Base-by-base conservation (phyloP, 2,113 vertebrate genomes). In the Dolichotis patagonum region DNA sequence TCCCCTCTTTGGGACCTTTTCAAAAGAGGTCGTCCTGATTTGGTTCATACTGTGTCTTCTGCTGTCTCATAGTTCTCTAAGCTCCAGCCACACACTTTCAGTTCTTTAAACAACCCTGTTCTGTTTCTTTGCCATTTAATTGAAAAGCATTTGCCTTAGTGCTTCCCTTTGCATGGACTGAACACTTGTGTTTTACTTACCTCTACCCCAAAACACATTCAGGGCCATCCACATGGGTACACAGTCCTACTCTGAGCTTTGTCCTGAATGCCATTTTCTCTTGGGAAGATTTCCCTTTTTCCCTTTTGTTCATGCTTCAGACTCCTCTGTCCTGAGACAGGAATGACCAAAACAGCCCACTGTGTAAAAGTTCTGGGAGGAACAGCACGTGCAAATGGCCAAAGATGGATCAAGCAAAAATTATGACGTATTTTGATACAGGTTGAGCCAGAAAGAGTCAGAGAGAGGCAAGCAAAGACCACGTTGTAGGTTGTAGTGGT, bases 331-430 rank as follows among this genome's bases (percentile, higher is more conserved):
- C 87, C 80, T 84, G 41, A 90, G 63, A 65, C 17, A 62, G 62
- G 58, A 83, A 46, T 95, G 28, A 24, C 2, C 88, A 46, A 89
- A 93, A 9, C 12, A 58, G 20, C 54, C 49, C 10, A 81, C 71
- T 11, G 8, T 88, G 54, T 78, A 35, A 63, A 58, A 69, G 89
- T 62, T 62, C 56, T 63, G 13, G 20, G n/a, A 41, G 35, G 41
- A 71, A 54, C 26, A 88, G 35, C 75, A 88, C 82, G 71, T 77
- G 1, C 62, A 85, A 82, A 41, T 67, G 41, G 43, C 26, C 58
- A 88, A 93, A 82, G 43, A 82, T 77, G 52, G 35, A n/a, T 63
- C 9, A 93, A 81, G 43, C 92, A 82, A 84, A 93, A 93, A 38
- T 73, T 67, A 32, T 2, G 3, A 87, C 63, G 30, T 78, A 11